phyloP scores from a whole-genome alignment of 2,797 vertebrate genomes.

The Phrynocephalus forsythii region DNA sequence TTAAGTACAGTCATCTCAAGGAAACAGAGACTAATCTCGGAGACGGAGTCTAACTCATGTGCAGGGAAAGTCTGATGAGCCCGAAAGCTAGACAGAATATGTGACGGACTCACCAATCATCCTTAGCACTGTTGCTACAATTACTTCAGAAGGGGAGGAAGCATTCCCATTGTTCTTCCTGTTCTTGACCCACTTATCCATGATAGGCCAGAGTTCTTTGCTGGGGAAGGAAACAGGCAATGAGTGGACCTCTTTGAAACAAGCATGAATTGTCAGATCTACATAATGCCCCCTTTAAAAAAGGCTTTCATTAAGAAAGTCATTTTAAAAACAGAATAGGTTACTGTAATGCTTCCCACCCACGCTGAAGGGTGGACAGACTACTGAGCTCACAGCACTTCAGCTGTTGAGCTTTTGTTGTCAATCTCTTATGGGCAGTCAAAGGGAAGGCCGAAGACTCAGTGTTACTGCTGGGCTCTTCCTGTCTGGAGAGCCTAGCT shows the following conservation, averaged over 20 bases:
- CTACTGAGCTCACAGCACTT: background rate
- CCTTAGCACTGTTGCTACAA: conserved; percentile 85
- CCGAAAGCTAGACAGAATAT: background rate
- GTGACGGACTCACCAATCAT: conserved; percentile 86
- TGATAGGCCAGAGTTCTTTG: conserved; percentile 93
- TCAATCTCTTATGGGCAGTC: background rate
- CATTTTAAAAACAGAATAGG: background rate
- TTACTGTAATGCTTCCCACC: background rate
- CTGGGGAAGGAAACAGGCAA: conserved; percentile 72
- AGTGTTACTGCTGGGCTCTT: background rate
- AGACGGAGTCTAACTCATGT: background rate
- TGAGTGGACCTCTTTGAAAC: background rate
- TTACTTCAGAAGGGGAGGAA: conserved; percentile 79
- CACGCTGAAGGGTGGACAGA: background rate
- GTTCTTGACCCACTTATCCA: conserved; percentile 93
- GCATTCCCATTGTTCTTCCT: conserved; percentile 79
- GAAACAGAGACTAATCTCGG: background rate
- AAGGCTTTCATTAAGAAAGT: background rate
- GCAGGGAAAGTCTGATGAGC: background rate
- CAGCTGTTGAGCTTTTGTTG: background rate
- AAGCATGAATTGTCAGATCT: background rate
- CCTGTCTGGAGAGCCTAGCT: too few relatives aligned
- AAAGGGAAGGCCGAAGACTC: background rate
- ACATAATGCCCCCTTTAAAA: background rate
- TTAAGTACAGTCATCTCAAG: background rate